Base-by-base conservation (phyloP, 2,888 invertebrate species). In the Brenthis ino region DNA sequence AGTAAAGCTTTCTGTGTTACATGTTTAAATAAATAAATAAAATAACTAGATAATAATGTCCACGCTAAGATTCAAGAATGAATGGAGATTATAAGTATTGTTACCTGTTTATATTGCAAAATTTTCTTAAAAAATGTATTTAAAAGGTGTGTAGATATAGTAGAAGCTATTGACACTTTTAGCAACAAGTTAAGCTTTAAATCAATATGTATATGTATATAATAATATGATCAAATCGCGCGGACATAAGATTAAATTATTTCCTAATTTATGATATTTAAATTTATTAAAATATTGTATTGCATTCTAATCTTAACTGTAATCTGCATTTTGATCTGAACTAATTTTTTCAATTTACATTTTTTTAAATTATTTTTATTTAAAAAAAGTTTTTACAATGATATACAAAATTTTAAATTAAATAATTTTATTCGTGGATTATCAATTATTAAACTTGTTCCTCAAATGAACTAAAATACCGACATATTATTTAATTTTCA, bases 301-400 rank as follows among this genome's bases (percentile, higher is more conserved):
- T 24, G 24, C 0, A 94, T 83, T 80, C 95, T 95, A 79, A 93
- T 82, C 94, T 94, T 94, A 93, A 91, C 82, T 90, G 95, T 95
- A 89, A 93, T 93, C 94, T 95, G 93, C 94, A 95, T 94, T 95
- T 95, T 95, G 95, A 95, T 94, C 93, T 95, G 95, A 95, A 91
- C 93, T 94, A 93, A 91, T 85, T 93, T 89, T 69, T 70, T 67
- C 61, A 83, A 1, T 20, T 51, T 48, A 75, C 85, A 88, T 78
- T 84, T 78, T 84, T 84, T 89, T 28, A 88, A 87, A 87, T 89
- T 86, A 87, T 82, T 84, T 55, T 88, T 82, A 79, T 85, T 81
- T 76, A 80, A 86, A 88, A 86, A n/a, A n/a, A n/a, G n/a, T 87
- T 88, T 88, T 87, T 85, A 89, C 88, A 88, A 89, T 91, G 50